phyloP scores from a whole-genome alignment of 1,140 invertebrate genomes.

The Hesperophylax magnus region DNA sequence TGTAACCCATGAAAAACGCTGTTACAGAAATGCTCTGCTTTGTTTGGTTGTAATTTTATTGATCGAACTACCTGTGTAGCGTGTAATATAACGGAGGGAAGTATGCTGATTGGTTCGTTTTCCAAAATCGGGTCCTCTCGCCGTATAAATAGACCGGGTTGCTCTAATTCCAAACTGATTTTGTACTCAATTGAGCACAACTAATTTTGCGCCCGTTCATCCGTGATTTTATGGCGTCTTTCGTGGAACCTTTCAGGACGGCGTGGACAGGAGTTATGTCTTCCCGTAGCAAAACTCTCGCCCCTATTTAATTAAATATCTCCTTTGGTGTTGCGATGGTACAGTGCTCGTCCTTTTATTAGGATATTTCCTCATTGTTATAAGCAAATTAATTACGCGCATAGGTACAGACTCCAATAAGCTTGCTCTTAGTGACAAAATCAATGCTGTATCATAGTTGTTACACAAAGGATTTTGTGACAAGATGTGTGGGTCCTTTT shows the following conservation, averaged over 20 bases:
- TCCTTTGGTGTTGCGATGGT: neutral
- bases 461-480: too few species aligned
- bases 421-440: too few species aligned
- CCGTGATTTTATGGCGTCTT: slow-evolving; percentile 29
- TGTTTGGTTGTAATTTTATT: too few species aligned
- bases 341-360: neutral
- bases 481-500: too few species aligned
- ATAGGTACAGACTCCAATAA: too few species aligned
- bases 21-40: too few species aligned
- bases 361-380: slow-evolving; percentile 3
- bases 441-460: too few species aligned
- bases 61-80: too few species aligned
- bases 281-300: neutral
- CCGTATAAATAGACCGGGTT: slow-evolving; percentile 9
- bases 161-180: slow-evolving; percentile 29
- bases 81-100: too few species aligned
- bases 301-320: slow-evolving; percentile 22
- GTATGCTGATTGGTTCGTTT: too few species aligned
- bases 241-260: neutral
- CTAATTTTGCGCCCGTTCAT: slow-evolving; percentile 19
- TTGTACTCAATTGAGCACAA: slow-evolving; percentile 28
- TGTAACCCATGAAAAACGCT: too few species aligned
- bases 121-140: too few species aligned
- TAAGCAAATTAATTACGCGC: slow-evolving; percentile 16
- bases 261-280: slow-evolving; percentile 15